phyloP scores from a whole-genome alignment of 2,888 invertebrate species.

The Abscondita cerata region DNA sequence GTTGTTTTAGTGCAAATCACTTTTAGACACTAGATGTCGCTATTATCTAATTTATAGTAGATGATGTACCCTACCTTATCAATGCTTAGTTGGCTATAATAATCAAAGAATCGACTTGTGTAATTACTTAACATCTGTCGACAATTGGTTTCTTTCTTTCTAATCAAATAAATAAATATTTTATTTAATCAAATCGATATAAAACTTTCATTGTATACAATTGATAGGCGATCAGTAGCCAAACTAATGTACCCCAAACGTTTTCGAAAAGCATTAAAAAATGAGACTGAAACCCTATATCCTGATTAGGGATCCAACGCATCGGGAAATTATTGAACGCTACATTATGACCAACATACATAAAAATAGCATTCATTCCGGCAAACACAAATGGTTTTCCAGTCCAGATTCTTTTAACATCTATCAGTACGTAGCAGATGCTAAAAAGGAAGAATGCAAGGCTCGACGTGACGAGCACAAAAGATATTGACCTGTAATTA shows the following conservation, averaged over 20 bases:
- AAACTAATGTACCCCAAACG: constrained; percentile 83
- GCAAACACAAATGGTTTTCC: constrained; percentile 91
- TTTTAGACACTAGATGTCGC: too few species aligned
- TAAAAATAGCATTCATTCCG: constrained; percentile 90
- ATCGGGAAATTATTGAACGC: constrained; percentile 82
- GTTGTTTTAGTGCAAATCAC: too few species aligned
- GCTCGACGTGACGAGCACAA: constrained; percentile 81
- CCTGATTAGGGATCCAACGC: constrained; percentile 65
- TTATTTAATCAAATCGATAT: too few species aligned
- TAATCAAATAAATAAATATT: too few species aligned
- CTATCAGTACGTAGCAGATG: constrained; percentile 79
- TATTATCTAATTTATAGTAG: too few species aligned
- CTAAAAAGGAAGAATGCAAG: constrained; percentile 80
- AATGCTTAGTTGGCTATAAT: too few species aligned
- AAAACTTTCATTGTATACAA: constrained; percentile 79
- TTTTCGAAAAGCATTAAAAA: constrained; percentile 74
- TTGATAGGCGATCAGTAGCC: constrained; percentile 81
- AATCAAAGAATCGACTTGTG: too few species aligned
- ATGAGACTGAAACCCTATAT: constrained; percentile 62
- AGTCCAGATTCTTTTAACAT: constrained; percentile 76
- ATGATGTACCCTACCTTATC: too few species aligned
- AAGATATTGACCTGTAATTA: constrained; percentile 88
- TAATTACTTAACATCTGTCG: too few species aligned
- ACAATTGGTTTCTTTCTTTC: too few species aligned
- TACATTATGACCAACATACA: constrained; percentile 87